phyloP scores from a whole-genome alignment of 2,888 invertebrate species.

The Caradrina kadenii region DNA sequence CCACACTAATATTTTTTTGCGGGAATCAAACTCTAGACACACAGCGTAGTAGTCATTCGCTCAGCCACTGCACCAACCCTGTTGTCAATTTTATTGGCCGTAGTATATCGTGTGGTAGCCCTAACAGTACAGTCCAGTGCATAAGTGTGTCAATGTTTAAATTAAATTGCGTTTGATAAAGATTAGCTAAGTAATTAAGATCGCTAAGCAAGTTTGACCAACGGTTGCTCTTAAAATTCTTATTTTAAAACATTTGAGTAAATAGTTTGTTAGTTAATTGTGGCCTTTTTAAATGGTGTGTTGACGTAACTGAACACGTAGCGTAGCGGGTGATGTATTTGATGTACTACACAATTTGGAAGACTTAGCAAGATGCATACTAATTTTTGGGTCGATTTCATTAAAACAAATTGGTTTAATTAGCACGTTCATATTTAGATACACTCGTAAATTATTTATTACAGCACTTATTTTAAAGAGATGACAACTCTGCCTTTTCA shows the following conservation, averaged over 20 bases:
- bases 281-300: conserved; percentile 39
- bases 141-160: conserved; percentile 81
- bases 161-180: conserved; percentile 71
- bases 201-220: conserved; percentile 45
- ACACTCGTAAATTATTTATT: too few species aligned
- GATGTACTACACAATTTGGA: conserved; percentile 6
- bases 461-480: too few species aligned
- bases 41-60: too few species aligned
- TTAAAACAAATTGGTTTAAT: conserved; percentile 11
- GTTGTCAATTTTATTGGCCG: neutral
- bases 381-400: conserved; percentile 28
- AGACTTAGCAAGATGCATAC: conserved; percentile 1
- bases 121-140: conserved; percentile 71
- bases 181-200: conserved; percentile 68
- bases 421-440: neutral
- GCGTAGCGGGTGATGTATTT: conserved; percentile 34
- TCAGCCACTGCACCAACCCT: too few species aligned
- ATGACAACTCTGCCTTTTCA: too few species aligned
- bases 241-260: conserved; percentile 40
- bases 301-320: conserved; percentile 48
- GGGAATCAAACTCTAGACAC: too few species aligned
- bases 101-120: conserved; percentile 54
- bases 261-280: conserved; percentile 30
- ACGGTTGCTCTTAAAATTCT: conserved; percentile 22
- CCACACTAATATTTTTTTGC: too few species aligned